Base-by-base conservation (phyloP, 1,140 invertebrate species). In the Drosophila varians region DNA sequence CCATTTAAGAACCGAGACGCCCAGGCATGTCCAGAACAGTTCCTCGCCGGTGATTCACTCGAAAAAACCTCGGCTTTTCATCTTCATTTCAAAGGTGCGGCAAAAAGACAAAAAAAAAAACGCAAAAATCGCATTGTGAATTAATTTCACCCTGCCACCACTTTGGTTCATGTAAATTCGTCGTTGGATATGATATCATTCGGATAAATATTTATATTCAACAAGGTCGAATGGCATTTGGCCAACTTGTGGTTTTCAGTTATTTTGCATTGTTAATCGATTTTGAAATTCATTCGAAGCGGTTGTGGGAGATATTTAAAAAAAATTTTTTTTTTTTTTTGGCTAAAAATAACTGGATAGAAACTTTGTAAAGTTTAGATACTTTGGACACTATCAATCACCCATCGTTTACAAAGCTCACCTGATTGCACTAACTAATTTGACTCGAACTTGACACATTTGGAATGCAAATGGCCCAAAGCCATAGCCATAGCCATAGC, bases 1-100 rank as follows among this genome's bases (percentile, higher is more conserved):
- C 75, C 79, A 66, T 79, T 66, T 84, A 72, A 38, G 79, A 64
- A 31, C 38, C 23, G 31, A 14, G 52, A 84, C 78, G 79, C 79
- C 78, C 79, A 74, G 79, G 54, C 71, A 77, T 58, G 34, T 40
- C 16, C 7, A 19, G 11, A 42, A 40, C 43, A 36, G 49, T 66
- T 51, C 62, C 69, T 51, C n/a, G 5, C 31, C n/a, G 16, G 47
- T 68, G 64, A 68, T 49, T 77, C 36, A 66, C 36, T 16, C 14
- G 5, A 7, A 38, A 55, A 18, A 6, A 31, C 40, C 18, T 48
- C 16, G 40, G 42, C 28, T 8, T 19, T 53, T 61, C 31, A 61
- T 51, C 45, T 60, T 51, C 31, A 14, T n/a, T 18, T 52, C n/a
- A 26, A 31, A 60, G 79, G 78, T 42, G 79, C 46, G 56, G 52